These are phyloP conservation scores for Melieria omissa DNA, from an alignment of 2,888 invertebrate genomes.

Conservation along the genomic window DNA sequence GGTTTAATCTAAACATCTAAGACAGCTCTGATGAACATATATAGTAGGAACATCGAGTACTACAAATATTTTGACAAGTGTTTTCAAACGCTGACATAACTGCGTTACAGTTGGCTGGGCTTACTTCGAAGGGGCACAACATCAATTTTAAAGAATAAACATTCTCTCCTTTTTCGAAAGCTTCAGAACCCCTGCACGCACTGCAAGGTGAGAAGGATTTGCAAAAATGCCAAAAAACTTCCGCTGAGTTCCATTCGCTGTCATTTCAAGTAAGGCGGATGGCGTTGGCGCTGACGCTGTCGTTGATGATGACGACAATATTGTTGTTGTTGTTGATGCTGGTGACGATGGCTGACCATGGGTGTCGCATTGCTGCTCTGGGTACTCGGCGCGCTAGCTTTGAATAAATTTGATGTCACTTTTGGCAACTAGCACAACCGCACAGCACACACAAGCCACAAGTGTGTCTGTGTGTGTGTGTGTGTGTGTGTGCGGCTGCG, in stretches of 20 bases:
- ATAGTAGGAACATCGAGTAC: too few species aligned
- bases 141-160: too few species aligned
- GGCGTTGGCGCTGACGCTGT: conserved; percentile 12
- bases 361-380: not conserved
- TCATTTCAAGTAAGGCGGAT: not conserved
- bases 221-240: not conserved
- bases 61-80: too few species aligned
- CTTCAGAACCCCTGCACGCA: too few species aligned
- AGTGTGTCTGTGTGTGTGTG: too few species aligned
- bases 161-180: too few species aligned
- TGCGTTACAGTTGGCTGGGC: too few species aligned
- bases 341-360: conserved; percentile 9
- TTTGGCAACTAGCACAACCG: not conserved
- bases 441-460: not conserved
- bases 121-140: too few species aligned
- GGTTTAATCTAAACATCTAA: too few species aligned
- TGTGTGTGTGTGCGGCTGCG: not conserved
- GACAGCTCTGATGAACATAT: too few species aligned
- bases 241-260: not conserved
- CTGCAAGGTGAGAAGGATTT: not conserved
- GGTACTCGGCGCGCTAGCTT: not conserved
- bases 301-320: not conserved
- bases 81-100: too few species aligned
- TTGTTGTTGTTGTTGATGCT: conserved; percentile 11
- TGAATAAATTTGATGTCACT: conserved; percentile 26